Conservation (phyloP, 2,113 vertebrate genomes). For the Noturus placidus region DNA sequence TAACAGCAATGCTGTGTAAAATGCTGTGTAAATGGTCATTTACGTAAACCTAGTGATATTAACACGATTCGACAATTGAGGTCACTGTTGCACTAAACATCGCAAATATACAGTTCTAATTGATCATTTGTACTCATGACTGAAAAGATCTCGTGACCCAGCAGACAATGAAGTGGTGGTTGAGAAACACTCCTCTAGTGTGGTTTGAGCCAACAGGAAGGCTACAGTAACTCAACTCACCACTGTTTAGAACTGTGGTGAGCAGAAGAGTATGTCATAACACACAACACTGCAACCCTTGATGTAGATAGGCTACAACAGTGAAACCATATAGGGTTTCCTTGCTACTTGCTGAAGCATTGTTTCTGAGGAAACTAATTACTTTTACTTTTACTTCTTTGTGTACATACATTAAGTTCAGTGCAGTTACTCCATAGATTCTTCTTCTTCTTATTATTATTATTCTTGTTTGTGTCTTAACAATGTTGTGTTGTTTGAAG, state of each 20-base stretch:
- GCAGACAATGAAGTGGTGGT: no score
- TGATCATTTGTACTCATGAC: no score
- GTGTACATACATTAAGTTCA: neutral
- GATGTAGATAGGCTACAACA: neutral
- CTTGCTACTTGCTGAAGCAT: neutral
- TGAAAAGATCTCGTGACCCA: no score
- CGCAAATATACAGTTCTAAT: no score
- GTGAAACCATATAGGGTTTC: neutral
- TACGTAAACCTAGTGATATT: no score
- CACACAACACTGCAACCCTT: neutral
- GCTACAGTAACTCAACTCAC: neutral
- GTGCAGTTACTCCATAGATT: neutral
- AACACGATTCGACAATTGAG: no score
- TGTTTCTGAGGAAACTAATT: neutral
- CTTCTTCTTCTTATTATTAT: neutral
- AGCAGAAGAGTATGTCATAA: neutral
- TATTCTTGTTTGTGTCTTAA: no score
- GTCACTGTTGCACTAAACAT: no score
- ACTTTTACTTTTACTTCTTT: neutral
- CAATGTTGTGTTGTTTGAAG: neutral
- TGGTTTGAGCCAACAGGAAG: neutral
- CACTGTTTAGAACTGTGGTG: neutral
- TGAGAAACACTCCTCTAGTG: no score
- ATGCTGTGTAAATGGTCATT: no score
- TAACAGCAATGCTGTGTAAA: no score